Base-by-base conservation (phyloP, 2,888 invertebrate genomes). In the Melikaiella ostensackeni region DNA sequence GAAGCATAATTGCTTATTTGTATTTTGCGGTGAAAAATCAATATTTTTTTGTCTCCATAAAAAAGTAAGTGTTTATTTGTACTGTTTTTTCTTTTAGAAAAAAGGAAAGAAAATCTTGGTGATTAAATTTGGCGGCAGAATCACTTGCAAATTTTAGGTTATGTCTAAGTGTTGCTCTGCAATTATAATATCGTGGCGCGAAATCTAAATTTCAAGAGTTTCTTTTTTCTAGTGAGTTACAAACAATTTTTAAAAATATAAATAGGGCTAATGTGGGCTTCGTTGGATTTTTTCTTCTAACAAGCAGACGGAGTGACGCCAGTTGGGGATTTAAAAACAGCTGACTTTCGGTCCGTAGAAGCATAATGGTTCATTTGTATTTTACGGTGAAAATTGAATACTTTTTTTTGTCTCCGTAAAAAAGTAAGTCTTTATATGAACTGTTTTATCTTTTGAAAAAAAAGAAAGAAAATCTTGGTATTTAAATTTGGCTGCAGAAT, bases 251-350 rank as follows among this genome's bases (percentile, higher is more conserved):
- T n/a, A n/a, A n/a, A n/a, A n/a, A n/a, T n/a, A n/a, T n/a, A n/a
- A n/a, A n/a, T n/a, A n/a, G n/a, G n/a, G n/a, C n/a, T n/a, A n/a
- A n/a, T n/a, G n/a, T n/a, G n/a, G 57, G 57, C 1, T n/a, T 50
- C 50, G n/a, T 50, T 50, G 50, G 50, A 8, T 50, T 24, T 57
- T 16, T 62, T n/a, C 33, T 33, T 62, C 24, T 2, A 66, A 66
- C 46, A 27, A 46, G 46, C 42, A 66, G 46, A 46, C 66, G 0
- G 46, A 27, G 27, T n/a, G 46, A 5, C 46, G 27, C 27, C 46
- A 30, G 30, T 50, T 50, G 50, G 66, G 30, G 9, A 30, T 46
- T 70, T 70, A 30, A 46, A 50, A 70, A 30, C 66, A 50, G 66
- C 46, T 30, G 66, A 50, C 30, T 70, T 50, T 46, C 8, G 27